Evolutionary conservation across 1,140 invertebrate species (phyloP).

Genomic region (Cyrtorhinus lividipennis): DNA sequence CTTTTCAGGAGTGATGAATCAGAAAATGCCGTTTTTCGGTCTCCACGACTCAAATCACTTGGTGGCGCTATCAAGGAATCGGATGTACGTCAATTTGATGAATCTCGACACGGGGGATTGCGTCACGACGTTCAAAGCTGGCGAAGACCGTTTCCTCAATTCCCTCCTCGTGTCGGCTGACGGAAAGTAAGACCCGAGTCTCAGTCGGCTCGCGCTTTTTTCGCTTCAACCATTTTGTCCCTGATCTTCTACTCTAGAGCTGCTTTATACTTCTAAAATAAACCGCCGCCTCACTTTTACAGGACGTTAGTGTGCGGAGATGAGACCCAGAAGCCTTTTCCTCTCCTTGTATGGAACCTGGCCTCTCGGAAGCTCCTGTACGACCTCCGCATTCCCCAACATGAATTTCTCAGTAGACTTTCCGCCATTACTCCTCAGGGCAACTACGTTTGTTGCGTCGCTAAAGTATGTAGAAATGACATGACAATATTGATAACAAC

Average conservation of each 20-base stretch:
- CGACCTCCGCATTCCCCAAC: constrained; percentile 71
- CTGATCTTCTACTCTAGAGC: no score
- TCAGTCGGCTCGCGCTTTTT: background rate
- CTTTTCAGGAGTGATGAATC: constrained; percentile 62
- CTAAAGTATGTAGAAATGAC: constrained; percentile 32
- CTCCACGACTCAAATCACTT: constrained; percentile 62
- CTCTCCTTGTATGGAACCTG: constrained; percentile 74
- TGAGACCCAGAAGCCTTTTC: constrained; percentile 81
- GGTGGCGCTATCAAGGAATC: constrained; percentile 64
- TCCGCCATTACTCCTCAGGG: constrained; percentile 77
- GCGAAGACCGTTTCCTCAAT: constrained; percentile 75
- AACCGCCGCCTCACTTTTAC: no score
- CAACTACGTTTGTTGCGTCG: constrained; percentile 43
- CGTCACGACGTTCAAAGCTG: constrained; percentile 75
- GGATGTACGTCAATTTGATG: constrained; percentile 84
- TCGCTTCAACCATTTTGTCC: no score
- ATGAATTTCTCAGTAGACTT: constrained; percentile 71
- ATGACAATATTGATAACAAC: constrained; percentile 4
- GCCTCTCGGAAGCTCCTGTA: constrained; percentile 67
- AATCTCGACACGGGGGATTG: constrained; percentile 67
- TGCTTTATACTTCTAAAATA: no score
- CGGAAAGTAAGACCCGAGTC: constrained; percentile 41
- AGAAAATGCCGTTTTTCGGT: constrained; percentile 80
- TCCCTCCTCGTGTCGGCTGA: constrained; percentile 73
- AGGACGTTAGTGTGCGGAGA: constrained; percentile 76